Evolutionary conservation across 30 jellyfish, hydroid and myxozoan genomes (phyloP).

Genomic region (Turritopsis rubra): DNA sequence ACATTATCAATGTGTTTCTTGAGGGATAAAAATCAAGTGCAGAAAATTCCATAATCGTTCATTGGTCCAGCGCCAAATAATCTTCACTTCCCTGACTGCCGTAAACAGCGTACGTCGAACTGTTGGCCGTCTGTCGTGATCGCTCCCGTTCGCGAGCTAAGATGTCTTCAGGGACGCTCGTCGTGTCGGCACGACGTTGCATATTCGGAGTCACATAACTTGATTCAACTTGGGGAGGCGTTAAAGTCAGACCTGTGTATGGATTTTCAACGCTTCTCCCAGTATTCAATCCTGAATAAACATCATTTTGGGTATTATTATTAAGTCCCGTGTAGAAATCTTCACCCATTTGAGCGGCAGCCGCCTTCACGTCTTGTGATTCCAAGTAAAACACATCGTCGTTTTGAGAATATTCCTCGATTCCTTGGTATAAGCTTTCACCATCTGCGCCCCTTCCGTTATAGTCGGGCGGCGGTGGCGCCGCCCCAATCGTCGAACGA

Average conservation of each 20-base stretch:
- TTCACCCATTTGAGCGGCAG: neutral
- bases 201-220: neutral
- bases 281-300: neutral
- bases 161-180: neutral
- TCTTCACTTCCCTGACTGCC: neutral
- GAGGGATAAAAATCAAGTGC: too few species aligned
- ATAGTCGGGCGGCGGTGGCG: conserved; percentile 19
- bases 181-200: neutral
- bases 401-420: neutral
- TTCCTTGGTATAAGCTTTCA: neutral
- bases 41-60: too few species aligned
- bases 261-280: neutral
- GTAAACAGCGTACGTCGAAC: neutral
- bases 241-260: neutral
- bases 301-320: neutral
- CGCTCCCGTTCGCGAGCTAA: conserved; percentile 7
- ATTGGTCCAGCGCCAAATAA: neutral
- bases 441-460: neutral
- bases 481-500: conserved; percentile 13
- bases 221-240: neutral
- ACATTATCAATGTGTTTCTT: too few species aligned
- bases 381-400: conserved; percentile 13
- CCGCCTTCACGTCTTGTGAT: neutral
- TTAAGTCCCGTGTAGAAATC: neutral
- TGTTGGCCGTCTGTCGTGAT: neutral